Percentiles rank a stretch among this genome's conserved stretches.
Evolutionary conservation across 2,888 invertebrate genomes (phyloP).

Genomic region (Drosophila neotestacea): DNA sequence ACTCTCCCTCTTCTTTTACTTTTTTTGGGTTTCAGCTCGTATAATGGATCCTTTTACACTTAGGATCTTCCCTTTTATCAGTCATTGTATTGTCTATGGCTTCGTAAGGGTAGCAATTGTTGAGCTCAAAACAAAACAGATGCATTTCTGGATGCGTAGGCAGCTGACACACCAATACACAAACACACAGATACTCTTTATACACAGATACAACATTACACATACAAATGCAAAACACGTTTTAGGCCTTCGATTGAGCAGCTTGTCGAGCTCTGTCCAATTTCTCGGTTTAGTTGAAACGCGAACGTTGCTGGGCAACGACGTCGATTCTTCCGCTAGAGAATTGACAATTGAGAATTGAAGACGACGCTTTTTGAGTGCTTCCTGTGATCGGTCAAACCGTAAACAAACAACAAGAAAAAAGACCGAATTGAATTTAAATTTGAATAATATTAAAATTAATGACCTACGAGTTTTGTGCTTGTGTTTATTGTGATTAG

Average conservation of each 20-base stretch:
- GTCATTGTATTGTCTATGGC: constrained; percentile 45
- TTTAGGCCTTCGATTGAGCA: constrained; percentile 22
- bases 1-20: constrained; percentile 1
- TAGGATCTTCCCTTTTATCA: constrained; percentile 42
- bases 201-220: constrained; percentile 2
- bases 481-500: constrained; percentile 41
- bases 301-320: constrained; percentile 66
- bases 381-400: constrained; percentile 61
- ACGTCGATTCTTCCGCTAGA: constrained; percentile 54
- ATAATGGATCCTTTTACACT: constrained; percentile 72
- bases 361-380: constrained; percentile 30
- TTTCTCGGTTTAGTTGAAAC: constrained; percentile 75
- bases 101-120: constrained; percentile 67
- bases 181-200: constrained; percentile 3
- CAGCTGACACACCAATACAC: constrained; percentile 41
- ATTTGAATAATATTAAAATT: constrained; percentile 60
- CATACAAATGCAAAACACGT: constrained; percentile 10
- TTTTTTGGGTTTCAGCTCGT: constrained; percentile 16
- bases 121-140: constrained; percentile 63
- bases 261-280: constrained; percentile 36
- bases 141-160: constrained; percentile 65
- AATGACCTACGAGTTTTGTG: constrained; percentile 28
- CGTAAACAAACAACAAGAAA: constrained; percentile 22
- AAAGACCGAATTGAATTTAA: constrained; percentile 15
- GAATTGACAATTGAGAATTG: constrained; percentile 1